Percentiles rank a stretch among this genome's conserved stretches.
Evolutionary conservation across 1,140 invertebrate species (phyloP).

Genomic region (Dendrolimus punctatus): DNA sequence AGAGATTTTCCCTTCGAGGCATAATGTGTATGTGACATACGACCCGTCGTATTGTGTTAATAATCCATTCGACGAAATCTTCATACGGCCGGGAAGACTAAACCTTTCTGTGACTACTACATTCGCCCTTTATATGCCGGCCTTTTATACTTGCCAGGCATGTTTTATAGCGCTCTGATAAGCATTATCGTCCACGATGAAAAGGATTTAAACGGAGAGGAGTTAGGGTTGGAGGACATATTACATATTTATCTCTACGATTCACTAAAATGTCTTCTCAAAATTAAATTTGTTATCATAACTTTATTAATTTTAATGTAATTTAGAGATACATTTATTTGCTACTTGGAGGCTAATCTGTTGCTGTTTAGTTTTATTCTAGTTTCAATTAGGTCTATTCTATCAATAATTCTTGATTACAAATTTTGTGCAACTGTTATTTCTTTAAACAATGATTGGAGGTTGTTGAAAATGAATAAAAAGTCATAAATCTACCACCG

Average conservation of each 20-base stretch:
- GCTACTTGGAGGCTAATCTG: not conserved
- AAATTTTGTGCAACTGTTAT: no score
- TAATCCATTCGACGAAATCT: constrained; percentile 49
- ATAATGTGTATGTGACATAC: constrained; percentile 32
- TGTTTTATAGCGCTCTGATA: constrained; percentile 13
- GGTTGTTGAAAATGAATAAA: no score
- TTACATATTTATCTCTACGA: no score
- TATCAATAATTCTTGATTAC: no score
- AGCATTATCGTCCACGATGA: constrained; percentile 14
- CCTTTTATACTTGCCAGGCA: constrained; percentile 12
- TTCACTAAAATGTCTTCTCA: not conserved
- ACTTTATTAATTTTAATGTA: no score
- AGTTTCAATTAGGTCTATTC: not conserved
- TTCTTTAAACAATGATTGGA: no score
- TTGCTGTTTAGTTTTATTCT: not conserved
- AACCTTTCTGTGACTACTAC: constrained; percentile 12
- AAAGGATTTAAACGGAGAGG: constrained; percentile 12
- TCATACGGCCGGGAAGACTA: constrained; percentile 15
- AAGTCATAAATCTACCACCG: no score
- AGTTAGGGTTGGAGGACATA: not conserved
- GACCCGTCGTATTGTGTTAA: constrained; percentile 30
- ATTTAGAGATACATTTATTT: no score
- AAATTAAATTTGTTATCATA: no score
- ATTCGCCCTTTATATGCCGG: constrained; percentile 9
- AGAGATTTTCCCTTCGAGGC: constrained; percentile 11